Base-by-base conservation (phyloP, 2,113 vertebrate genomes). In the Microcebus griseorufus region DNA sequence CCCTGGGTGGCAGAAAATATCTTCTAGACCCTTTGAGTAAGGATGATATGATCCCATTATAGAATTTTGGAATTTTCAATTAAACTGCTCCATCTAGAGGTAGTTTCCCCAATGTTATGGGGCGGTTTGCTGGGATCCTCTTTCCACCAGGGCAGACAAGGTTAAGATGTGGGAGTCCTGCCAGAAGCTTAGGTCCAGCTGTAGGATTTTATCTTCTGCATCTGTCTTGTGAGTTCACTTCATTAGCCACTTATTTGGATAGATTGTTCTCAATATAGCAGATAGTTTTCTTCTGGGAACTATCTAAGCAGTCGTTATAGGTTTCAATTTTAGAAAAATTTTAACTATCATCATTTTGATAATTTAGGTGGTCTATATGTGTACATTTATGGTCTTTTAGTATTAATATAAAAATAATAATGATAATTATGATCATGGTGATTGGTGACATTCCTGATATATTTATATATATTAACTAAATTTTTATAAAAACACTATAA, bases 31-130 rank as follows among this genome's bases (percentile, higher is more conserved):
- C 37, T 84, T 73, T 88, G 32, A 34, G 7, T 39, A 70, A 93
- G 39, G 20, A 53, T 65, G 23, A 58, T 20, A 17, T 60, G 85
- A 69, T 72, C 37, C 48, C 17, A 32, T 65, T 45, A 18, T 27
- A 39, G 45, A 95, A 88, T 72, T 90, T 85, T 55, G 29, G 82
- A 93, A 85, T 86, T 88, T 97, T 94, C 64, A 95, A 84, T 95
- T 88, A 93, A 81, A 97, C 22, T 90, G 39, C 32, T 90, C 29
- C 48, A 62, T 81, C 25, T 90, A 55, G n/a, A 23, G 39, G 23
- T 75, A 76, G 73, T 88, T 97, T 65, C 32, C 80, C 51, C 76
- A 83, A 70, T 94, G 58, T 75, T 65, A 78, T 60, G 93, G 73
- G 79, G 29, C 1, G 25, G 25, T 51, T 88, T 88, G 51, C n/a